Base-by-base conservation (phyloP, 2,888 invertebrate genomes). In the Rugalucina vietnamica region DNA sequence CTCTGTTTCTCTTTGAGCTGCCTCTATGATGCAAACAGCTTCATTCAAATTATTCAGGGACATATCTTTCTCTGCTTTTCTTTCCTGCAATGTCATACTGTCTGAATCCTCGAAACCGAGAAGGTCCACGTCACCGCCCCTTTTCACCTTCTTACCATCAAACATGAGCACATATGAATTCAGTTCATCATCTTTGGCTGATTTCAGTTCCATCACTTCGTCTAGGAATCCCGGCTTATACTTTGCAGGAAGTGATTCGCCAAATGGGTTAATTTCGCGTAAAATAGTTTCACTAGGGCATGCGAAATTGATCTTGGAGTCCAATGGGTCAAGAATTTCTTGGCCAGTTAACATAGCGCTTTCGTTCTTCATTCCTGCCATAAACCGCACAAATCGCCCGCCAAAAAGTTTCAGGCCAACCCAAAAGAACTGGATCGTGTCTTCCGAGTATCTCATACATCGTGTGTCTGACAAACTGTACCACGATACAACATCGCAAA, bases 31-130 rank as follows among this genome's bases (percentile, higher is more conserved):
- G 21, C 5, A 5, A 4, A 54, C 54, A 54, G 54, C 8, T 12
- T 21, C 10, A 12, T 54, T 54, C 21, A 54, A 54, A n/a, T 5
- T 54, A n/a, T 54, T 5, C 54, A 79, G 12, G 37, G 71, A 54
- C 5, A 21, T n/a, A n/a, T n/a, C n/a, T n/a, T n/a, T n/a, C n/a
- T n/a, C n/a, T n/a, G n/a, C n/a, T 24, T 29, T n/a, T 0, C 36
- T 29, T 76, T 27, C 43, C 43, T 69, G 65, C 43, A 8, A 49
- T 4, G n/a, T 43, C 24, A n/a, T 65, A 70, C 29, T 76, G 21
- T 78, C n/a, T n/a, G n/a, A n/a, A n/a, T n/a, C 37, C 39, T 71
- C 79, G 57, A 72, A 79, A 18, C 79, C 79, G 4, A 79, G 37
- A 1, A 79, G 60, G 54, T 79, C 79, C 34, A 54, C 32, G 27